phyloP scores from a whole-genome alignment of 2,113 vertebrate genomes.

The Orcinus orca region DNA sequence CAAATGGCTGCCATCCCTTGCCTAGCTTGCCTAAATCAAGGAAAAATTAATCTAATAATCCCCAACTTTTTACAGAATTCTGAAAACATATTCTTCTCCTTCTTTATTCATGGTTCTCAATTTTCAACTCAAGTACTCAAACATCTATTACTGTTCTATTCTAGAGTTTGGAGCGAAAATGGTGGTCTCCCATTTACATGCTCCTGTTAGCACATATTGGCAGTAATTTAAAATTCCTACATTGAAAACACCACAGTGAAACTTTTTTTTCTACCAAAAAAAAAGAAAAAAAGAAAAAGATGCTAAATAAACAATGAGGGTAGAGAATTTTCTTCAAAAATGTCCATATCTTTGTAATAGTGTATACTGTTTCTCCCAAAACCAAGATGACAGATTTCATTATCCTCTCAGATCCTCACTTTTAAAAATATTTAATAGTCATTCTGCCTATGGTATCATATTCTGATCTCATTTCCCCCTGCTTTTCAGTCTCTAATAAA shows the following conservation, averaged over 20 bases:
- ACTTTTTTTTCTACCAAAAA: neutral
- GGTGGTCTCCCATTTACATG: neutral
- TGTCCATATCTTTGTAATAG: neutral
- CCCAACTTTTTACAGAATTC: neutral
- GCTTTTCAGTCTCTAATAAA: neutral
- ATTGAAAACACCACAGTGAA: neutral
- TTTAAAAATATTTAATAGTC: slow-evolving; percentile 23
- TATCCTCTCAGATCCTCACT: neutral
- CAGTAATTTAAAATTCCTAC: neutral
- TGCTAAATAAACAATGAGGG: neutral
- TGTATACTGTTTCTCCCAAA: neutral
- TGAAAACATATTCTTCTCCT: neutral
- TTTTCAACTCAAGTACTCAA: neutral
- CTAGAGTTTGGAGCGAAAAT: neutral
- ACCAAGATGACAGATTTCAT: slow-evolving; percentile 13
- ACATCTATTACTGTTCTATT: neutral
- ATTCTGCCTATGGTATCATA: neutral
- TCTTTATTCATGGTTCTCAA: neutral
- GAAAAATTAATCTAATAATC: neutral
- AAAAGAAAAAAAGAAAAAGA: neutral
- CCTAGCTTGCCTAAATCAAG: neutral
- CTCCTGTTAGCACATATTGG: neutral
- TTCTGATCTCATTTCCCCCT: neutral
- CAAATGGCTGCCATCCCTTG: neutral
- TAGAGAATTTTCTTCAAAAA: neutral